phyloP scores from a whole-genome alignment of 2,797 vertebrate species.

The Sebastes matsubarae region DNA sequence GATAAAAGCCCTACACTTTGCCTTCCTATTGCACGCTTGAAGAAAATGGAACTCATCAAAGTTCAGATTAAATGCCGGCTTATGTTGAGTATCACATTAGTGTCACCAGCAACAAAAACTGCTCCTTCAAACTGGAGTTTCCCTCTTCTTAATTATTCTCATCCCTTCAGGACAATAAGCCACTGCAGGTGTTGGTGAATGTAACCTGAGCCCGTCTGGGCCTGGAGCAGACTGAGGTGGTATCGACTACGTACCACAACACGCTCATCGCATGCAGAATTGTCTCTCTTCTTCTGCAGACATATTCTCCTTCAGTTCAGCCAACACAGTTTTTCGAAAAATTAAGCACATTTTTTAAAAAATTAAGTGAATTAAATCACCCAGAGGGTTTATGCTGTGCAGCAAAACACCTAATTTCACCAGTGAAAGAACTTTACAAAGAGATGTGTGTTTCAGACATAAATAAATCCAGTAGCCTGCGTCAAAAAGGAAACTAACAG shows the following conservation, averaged over 20 bases:
- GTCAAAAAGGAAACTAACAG: neutral
- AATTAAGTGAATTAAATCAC: neutral
- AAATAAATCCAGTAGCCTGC: neutral
- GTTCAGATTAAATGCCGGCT: neutral
- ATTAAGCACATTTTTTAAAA: neutral
- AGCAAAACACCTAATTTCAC: neutral
- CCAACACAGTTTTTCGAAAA: neutral
- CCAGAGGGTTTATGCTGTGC: neutral
- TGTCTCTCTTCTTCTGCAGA: neutral
- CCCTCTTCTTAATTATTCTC: constrained; percentile 36
- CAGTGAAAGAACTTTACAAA: neutral
- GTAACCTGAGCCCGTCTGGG: constrained; percentile 53
- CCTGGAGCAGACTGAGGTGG: constrained; percentile 31
- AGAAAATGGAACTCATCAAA: neutral
- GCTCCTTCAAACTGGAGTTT: constrained; percentile 37
- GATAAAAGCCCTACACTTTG: neutral
- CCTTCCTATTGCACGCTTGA: neutral
- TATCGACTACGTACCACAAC: constrained; percentile 1
- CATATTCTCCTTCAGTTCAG: neutral
- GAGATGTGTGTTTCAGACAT: neutral
- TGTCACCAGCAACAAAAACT: neutral
- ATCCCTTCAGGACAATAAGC: constrained; percentile 26
- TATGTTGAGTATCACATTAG: neutral
- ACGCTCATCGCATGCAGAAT: neutral
- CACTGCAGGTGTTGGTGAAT: constrained; percentile 48